phyloP scores from a whole-genome alignment of 2,888 invertebrate genomes.

The Eupithecia dodoneata region DNA sequence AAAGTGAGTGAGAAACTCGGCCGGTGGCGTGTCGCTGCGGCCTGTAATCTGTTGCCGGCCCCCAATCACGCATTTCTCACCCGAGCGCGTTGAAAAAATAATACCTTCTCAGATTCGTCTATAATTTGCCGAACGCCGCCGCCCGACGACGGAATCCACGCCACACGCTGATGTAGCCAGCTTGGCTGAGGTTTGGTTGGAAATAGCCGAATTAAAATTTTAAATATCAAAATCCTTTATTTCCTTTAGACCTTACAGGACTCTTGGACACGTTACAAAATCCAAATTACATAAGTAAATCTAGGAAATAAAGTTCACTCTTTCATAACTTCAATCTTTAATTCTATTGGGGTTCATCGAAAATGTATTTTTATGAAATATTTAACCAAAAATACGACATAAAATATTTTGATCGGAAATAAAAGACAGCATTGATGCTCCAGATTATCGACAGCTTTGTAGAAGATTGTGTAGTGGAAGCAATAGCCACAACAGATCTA shows the following conservation, averaged over 20 bases:
- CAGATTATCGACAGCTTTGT: not conserved
- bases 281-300: no score
- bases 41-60: constrained; percentile 81
- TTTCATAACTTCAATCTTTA: no score
- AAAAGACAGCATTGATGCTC: not conserved
- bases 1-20: constrained; percentile 73
- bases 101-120: constrained; percentile 80
- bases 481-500: not conserved
- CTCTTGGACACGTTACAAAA: no score
- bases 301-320: no score
- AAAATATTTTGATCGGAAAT: not conserved
- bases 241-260: no score
- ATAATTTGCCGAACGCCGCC: constrained; percentile 78
- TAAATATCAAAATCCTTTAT: no score
- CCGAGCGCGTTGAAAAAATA: constrained; percentile 83
- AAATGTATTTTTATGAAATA: not conserved
- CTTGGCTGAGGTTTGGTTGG: constrained; percentile 11
- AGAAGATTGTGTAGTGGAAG: not conserved
- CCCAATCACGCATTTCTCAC: constrained; percentile 84
- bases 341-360: not conserved
- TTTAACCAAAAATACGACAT: not conserved
- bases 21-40: constrained; percentile 76
- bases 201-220: constrained; percentile 7
- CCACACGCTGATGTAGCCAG: constrained; percentile 21
- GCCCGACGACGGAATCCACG: constrained; percentile 25